A percentile compares a stretch with the other conserved stretches of the same genome.
phyloP scores from a whole-genome alignment of 2,797 vertebrate species.

The Pelochelys cantorii region DNA sequence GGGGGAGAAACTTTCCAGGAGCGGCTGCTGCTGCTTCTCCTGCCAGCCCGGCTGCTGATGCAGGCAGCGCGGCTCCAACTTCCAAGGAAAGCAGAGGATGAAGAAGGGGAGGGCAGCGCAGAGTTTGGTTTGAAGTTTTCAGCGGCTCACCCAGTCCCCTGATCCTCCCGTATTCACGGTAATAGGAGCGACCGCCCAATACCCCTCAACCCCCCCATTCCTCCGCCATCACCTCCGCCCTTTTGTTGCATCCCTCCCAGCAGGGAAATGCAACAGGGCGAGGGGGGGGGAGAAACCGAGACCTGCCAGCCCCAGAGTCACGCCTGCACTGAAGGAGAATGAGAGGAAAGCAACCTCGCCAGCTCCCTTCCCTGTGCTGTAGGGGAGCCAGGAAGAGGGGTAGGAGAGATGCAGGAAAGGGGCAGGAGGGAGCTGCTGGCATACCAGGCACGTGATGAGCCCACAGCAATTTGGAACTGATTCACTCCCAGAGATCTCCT shows the following conservation, averaged over 20 bases:
- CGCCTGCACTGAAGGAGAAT: background rate
- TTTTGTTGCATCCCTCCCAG: background rate
- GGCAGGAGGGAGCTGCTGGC: background rate
- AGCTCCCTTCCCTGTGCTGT: background rate
- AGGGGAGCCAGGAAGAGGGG: background rate
- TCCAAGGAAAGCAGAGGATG: background rate
- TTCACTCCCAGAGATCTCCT: background rate
- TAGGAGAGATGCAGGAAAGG: background rate
- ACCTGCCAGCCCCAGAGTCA: fast-evolving
- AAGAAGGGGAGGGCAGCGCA: slow-evolving; percentile 17
- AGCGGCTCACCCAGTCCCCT: background rate
- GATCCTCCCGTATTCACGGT: slow-evolving; percentile 39
- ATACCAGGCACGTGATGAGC: background rate
- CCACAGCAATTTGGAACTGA: background rate
- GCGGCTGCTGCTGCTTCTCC: background rate
- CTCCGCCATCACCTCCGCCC: background rate
- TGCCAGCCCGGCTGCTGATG: background rate
- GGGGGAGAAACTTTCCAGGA: background rate
- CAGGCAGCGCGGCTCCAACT: background rate
- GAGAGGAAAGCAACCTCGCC: background rate
- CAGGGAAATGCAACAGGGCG: too few species aligned
- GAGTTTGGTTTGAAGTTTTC: slow-evolving; percentile 55
- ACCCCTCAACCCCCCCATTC: background rate
- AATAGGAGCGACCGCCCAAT: slow-evolving; percentile 21
- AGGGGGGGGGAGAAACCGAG: background rate